A percentile compares a stretch with the other conserved stretches of the same genome.
These are phyloP conservation scores for Talpa occidentalis DNA, from an alignment of 2,113 vertebrate species.

Conservation along the genomic window DNA sequence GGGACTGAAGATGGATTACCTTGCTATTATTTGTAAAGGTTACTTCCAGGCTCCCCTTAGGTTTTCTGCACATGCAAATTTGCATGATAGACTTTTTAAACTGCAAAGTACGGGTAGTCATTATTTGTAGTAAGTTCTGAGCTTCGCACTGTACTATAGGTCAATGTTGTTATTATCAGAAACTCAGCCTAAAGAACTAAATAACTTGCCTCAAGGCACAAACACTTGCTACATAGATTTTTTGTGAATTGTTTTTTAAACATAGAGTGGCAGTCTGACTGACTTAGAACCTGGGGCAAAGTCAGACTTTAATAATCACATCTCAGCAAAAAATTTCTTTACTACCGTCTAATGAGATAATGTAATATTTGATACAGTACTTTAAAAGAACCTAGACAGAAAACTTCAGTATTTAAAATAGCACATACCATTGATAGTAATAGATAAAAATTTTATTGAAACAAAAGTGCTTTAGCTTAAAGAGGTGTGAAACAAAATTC, in stretches of 20 bases:
- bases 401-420: background rate
- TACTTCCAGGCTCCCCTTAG: background rate
- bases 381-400: background rate
- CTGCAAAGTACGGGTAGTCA: conserved; percentile 16
- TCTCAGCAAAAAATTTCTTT: conserved; percentile 31
- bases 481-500: background rate
- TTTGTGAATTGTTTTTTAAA: background rate
- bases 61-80: background rate
- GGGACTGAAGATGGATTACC: background rate
- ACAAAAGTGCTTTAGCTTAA: background rate
- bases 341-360: background rate
- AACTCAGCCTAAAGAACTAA: conserved; percentile 8
- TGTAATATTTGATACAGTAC: background rate
- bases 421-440: background rate
- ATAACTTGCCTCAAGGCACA: conserved; percentile 18
- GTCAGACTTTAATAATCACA: conserved; percentile 9
- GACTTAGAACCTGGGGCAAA: background rate
- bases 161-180: conserved; percentile 26
- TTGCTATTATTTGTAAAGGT: conserved; percentile 41
- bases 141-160: background rate
- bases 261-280: background rate
- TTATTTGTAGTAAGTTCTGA: conserved; percentile 53
- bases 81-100: conserved; percentile 57
- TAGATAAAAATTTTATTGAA: conserved; percentile 4
- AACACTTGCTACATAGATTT: background rate